Base-by-base conservation (phyloP, 2,888 invertebrate species). In the Dusona sp. region DNA sequence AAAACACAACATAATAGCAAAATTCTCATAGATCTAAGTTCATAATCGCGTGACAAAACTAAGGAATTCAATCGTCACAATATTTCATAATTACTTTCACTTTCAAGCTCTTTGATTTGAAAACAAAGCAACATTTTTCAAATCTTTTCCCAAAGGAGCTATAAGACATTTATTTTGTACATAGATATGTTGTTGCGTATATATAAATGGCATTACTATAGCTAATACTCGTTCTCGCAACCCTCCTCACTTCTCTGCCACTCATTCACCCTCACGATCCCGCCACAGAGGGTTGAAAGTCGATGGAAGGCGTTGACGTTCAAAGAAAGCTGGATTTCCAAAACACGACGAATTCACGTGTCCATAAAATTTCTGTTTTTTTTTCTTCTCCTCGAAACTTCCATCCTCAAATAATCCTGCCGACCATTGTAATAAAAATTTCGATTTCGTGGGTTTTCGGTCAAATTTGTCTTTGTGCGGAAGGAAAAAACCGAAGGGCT, bases 241-340 rank as follows among this genome's bases (percentile, higher is more conserved):
- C 73, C 57, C 82, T 79, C 79, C 78, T 64, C 65, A 67, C 68
- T 67, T 38, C 25, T 25, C 38, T 33, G 1, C 57, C 68, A 77
- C 79, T 80, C 83, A 86, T 86, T 86, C 86, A 86, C 83, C 77
- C 86, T 83, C 74, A 54, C 84, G 42, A 74, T 86, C 33, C 74
- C 73, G 84, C 64, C 80, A 79, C 70, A 80, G 81, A 77, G 73
- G 54, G 77, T 80, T 67, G 80, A 65, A 84, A 79, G 86, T 86
- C 86, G 84, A 86, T 84, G 84, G 84, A 51, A 86, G 86, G 84
- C 84, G 84, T 86, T 61, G 84, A 84, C 86, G 81, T 81, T 78
- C 67, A 68, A 54, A 51, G 85, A 64, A 68, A 72, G 48, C 36
- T 45, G 33, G 33, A 83, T 83, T 80, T 61, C 3, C 36, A 38